A percentile compares a stretch with the other conserved stretches of the same genome.
These are phyloP conservation scores for Psilopsiagon aymara DNA, from an alignment of 2,113 vertebrate genomes.

Conservation along the genomic window DNA sequence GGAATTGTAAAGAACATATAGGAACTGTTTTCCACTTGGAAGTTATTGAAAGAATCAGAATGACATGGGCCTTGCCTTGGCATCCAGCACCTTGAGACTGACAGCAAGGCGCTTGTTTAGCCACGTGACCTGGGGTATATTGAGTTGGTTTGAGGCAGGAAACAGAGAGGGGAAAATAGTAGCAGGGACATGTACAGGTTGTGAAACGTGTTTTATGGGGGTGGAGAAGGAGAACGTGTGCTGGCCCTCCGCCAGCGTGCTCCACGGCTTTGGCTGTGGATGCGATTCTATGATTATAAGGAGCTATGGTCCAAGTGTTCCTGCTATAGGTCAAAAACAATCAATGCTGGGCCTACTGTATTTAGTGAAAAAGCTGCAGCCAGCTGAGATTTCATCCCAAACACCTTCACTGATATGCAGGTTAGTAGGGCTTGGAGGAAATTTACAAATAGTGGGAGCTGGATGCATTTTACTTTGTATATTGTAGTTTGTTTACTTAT, in stretches of 20 bases:
- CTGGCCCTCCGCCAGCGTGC: neutral
- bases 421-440: neutral
- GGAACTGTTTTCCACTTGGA: neutral
- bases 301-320: neutral
- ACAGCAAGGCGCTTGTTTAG: neutral
- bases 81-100: fast-evolving
- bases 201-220: conserved; percentile 10
- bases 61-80: neutral
- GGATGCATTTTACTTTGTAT: neutral
- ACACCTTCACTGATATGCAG: neutral
- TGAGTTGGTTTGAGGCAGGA: conserved; percentile 27
- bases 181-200: conserved; percentile 12
- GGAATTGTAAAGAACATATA: conserved; percentile 35
- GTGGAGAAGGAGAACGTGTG: neutral
- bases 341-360: neutral
- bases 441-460: neutral
- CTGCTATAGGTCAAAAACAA: neutral
- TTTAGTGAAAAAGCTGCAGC: neutral
- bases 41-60: neutral
- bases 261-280: neutral
- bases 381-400: neutral
- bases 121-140: conserved; percentile 4
- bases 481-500: neutral
- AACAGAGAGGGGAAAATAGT: conserved; percentile 18
- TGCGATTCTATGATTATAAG: neutral